Conservation (phyloP, 2,888 invertebrate genomes). For the Tetranychus truncatus region DNA sequence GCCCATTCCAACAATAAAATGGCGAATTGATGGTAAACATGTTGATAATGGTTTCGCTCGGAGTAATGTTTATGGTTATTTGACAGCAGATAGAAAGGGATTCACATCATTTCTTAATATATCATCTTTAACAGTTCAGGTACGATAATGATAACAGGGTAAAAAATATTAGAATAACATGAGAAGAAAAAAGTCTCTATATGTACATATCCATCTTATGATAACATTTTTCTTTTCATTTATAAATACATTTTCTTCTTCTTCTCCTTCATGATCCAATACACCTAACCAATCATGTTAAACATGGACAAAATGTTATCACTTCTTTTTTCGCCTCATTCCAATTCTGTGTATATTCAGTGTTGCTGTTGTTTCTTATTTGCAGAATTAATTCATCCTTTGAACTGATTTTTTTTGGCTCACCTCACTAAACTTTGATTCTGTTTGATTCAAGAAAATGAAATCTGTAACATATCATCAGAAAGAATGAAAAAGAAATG, state of each 20-base stretch:
- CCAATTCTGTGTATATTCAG: background rate
- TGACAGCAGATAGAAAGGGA: conserved; percentile 4
- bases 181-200: background rate
- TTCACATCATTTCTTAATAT: conserved; percentile 20
- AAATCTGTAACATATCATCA: too few relatives aligned
- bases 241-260: background rate
- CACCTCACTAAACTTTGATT: too few relatives aligned
- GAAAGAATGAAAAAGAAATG: too few relatives aligned
- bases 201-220: background rate
- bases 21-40: conserved; percentile 24
- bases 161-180: background rate
- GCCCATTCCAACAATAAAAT: conserved; percentile 24
- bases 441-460: too few relatives aligned
- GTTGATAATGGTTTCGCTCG: conserved; percentile 2
- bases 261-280: background rate
- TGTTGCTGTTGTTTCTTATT: background rate
- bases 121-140: conserved; percentile 19
- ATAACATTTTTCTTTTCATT: background rate
- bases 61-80: background rate
- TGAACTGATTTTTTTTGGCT: background rate
- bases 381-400: background rate
- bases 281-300: too few relatives aligned
- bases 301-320: background rate
- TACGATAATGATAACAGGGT: background rate
- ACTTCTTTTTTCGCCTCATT: background rate